Conservation (phyloP, 1,140 invertebrate species). For the Chymomyza costata region DNA sequence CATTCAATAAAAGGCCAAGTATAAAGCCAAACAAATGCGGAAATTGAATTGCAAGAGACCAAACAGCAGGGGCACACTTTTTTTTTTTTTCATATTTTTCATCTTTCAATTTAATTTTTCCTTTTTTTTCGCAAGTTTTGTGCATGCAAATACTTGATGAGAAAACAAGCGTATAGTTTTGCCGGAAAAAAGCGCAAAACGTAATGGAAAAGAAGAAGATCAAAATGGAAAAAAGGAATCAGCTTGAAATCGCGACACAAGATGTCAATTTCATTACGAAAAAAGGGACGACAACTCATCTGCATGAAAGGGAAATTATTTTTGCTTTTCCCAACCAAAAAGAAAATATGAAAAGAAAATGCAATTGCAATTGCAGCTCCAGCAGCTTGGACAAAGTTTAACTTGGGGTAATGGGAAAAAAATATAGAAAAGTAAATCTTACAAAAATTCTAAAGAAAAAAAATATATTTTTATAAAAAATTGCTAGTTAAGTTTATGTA, state of each 20-base stretch:
- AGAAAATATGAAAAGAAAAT: too few species aligned
- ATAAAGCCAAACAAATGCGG: slow-evolving; percentile 37
- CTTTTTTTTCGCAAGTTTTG: neutral
- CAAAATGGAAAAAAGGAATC: slow-evolving; percentile 45
- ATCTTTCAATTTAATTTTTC: too few species aligned
- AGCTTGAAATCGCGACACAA: slow-evolving; percentile 57
- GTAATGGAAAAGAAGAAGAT: slow-evolving; percentile 16
- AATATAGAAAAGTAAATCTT: slow-evolving; percentile 25
- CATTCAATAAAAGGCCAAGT: slow-evolving; percentile 15
- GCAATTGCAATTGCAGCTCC: slow-evolving; percentile 46
- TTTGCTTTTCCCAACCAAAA: slow-evolving; percentile 41
- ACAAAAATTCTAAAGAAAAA: slow-evolving; percentile 1
- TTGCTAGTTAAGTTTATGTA: slow-evolving; percentile 12
- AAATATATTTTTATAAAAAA: slow-evolving; percentile 32
- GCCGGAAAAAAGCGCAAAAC: slow-evolving; percentile 17
- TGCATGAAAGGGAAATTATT: slow-evolving; percentile 71
- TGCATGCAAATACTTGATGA: slow-evolving; percentile 24
- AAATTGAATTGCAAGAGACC: slow-evolving; percentile 50
- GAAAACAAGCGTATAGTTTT: neutral
- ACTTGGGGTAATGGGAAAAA: slow-evolving; percentile 5
- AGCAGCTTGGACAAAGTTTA: slow-evolving; percentile 52
- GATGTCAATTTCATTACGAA: slow-evolving; percentile 67
- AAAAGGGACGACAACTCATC: slow-evolving; percentile 46
- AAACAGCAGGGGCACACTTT: slow-evolving; percentile 1
- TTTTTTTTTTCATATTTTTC: too few species aligned